These are phyloP conservation scores for Listrodromus nycthemerus DNA, from an alignment of 2,888 invertebrate genomes.

Conservation along the genomic window DNA sequence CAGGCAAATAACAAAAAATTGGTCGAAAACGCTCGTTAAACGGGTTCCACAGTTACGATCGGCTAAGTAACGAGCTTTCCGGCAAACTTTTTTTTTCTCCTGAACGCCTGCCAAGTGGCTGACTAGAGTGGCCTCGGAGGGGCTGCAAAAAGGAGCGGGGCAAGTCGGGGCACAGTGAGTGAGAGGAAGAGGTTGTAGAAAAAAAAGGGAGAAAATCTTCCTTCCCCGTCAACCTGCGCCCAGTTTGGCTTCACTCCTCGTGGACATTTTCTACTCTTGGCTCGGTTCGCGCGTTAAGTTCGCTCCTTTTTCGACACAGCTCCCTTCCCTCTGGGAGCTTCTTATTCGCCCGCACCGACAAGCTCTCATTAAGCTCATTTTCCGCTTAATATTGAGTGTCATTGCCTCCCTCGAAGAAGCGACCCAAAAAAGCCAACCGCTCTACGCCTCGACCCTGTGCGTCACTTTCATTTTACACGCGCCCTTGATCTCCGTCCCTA, in stretches of 20 bases:
- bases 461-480: conserved; percentile 8
- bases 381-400: conserved; percentile 76
- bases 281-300: conserved; percentile 48
- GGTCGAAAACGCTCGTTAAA: conserved; percentile 72
- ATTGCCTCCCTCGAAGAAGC: conserved; percentile 56
- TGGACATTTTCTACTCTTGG: conserved; percentile 71
- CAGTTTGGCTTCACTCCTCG: conserved; percentile 62
- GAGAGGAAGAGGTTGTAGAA: conserved; percentile 42
- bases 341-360: conserved; percentile 70
- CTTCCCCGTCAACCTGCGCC: conserved; percentile 57
- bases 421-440: conserved; percentile 46
- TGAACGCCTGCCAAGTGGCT: conserved; percentile 80
- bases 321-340: conserved; percentile 62
- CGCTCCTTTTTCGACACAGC: conserved; percentile 47
- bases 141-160: conserved; percentile 57
- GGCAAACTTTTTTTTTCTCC: conserved; percentile 75
- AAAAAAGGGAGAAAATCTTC: conserved; percentile 69
- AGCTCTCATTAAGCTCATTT: conserved; percentile 80
- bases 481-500: conserved; percentile 2
- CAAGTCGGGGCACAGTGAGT: conserved; percentile 40
- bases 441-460: neutral
- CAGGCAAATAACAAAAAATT: conserved; percentile 2
- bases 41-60: conserved; percentile 78
- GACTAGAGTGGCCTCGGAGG: conserved; percentile 66
- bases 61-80: conserved; percentile 80